Evolutionary conservation across 2,113 vertebrate genomes (phyloP), one percentile per base, ranked within the genome.

Genomic region (Sander vitreus): DNA sequence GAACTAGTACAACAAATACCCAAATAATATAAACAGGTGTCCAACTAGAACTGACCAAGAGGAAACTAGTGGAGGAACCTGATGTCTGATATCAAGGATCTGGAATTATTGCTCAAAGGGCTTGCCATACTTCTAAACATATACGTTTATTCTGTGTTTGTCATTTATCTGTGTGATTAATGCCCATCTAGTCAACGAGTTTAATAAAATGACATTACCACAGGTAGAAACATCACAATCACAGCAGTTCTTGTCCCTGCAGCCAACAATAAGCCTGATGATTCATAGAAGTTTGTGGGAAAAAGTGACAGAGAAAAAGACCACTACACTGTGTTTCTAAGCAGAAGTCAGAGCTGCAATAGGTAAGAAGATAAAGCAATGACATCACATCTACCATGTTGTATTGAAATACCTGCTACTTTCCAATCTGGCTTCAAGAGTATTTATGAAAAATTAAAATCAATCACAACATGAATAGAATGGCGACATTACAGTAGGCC

Each of bases 291-390:
- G 57, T 4, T 10, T 53, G 45, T 10, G 33, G 30, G 67, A 60
- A 5, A 50, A 47, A 73, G 55, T 78, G 58, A 62, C 70, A 68
- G 73, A 65, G 69, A 65, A 15, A 70, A 64, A 60, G 23, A 21
- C n/a, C 7, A 18, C 55, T 55, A 47, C 18, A 13, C 23, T 14
- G 47, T 54, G 58, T 36, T 72, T 67, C 36, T 18, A 57, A 65
- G 68, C 71, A 83, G 47, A 76, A 43, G 9, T 23, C 48, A 4
- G n/a, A 63, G 66, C 73, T 47, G 65, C 51, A 75, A 64, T 30
- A 16, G 58, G 43, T 16, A 14, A 63, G 43, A 30, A 23, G 23
- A 73, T 48, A 23, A 59, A 80, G 33, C 55, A 60, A 65, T 62
- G 62, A 48, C 78, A 47, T 78, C 58, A 65, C 43, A 21, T 33